Evolutionary conservation across 2,113 vertebrate genomes (phyloP).

Genomic region (Rhinoderma darwinii): DNA sequence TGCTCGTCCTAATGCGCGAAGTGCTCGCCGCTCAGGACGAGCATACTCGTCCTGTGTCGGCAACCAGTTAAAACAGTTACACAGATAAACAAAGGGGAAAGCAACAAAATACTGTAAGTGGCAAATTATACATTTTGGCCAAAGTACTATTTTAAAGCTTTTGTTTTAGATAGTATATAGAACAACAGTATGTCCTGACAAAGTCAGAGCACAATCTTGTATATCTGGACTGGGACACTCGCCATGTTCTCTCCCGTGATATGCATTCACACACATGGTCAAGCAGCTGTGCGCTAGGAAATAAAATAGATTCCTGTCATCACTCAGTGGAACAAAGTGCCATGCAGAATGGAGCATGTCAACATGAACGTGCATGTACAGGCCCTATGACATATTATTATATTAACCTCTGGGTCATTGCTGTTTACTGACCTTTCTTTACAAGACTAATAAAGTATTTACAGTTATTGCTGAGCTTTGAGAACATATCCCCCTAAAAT

Average conservation of each 20-base stretch:
- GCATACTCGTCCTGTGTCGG: no score
- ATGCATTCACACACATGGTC: conserved; percentile 16
- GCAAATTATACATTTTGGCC: no score
- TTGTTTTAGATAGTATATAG: not conserved
- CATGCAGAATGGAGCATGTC: not conserved
- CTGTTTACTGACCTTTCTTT: not conserved
- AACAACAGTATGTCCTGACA: not conserved
- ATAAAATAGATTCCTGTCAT: conserved; percentile 19
- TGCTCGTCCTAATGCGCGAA: no score
- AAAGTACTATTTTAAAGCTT: not conserved
- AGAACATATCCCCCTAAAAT: not conserved
- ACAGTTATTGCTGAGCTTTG: not conserved
- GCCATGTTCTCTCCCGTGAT: not conserved
- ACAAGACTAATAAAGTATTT: not conserved
- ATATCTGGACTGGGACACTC: not conserved
- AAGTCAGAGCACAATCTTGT: not conserved
- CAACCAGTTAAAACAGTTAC: no score
- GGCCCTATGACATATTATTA: not conserved
- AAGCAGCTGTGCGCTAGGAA: not conserved
- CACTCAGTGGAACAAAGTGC: conserved; percentile 24
- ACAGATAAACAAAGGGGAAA: no score
- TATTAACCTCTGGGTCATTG: not conserved
- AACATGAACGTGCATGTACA: not conserved
- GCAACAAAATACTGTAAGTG: no score
- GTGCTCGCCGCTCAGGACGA: no score